phyloP scores from a whole-genome alignment of 1,140 invertebrate species.

The Lanistes nyassanus region DNA sequence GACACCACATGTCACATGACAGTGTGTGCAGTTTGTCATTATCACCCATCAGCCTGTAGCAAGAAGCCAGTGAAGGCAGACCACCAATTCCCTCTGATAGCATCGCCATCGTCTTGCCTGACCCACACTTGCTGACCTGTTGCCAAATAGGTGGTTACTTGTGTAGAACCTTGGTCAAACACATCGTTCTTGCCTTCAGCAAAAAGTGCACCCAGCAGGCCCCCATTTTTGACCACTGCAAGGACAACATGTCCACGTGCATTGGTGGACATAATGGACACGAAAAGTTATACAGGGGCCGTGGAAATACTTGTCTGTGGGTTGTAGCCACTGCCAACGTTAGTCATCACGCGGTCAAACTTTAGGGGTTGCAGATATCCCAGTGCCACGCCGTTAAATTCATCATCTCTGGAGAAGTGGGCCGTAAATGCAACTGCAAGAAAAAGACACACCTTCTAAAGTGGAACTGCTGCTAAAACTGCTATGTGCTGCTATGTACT shows the following conservation, averaged over 20 bases:
- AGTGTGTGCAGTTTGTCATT: too few species aligned
- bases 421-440: slow-evolving; percentile 11
- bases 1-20: background rate
- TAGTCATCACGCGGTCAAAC: slow-evolving; percentile 9
- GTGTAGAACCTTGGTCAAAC: slow-evolving; percentile 8
- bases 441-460: background rate
- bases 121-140: slow-evolving; percentile 13
- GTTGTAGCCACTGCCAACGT: slow-evolving; percentile 1
- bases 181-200: background rate
- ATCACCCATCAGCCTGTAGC: background rate
- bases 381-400: background rate
- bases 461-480: too few species aligned
- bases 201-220: background rate
- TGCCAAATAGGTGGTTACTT: background rate
- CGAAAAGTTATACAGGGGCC: slow-evolving; percentile 1
- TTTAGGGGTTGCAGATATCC: background rate
- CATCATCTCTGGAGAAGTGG: background rate
- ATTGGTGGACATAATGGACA: background rate
- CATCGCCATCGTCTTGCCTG: background rate
- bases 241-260: background rate
- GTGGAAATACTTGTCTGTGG: background rate
- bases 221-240: background rate
- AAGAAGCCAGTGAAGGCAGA: slow-evolving; percentile 9
- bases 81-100: background rate
- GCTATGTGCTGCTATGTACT: too few species aligned